These are phyloP conservation scores for Pyralis farinalis DNA, from an alignment of 2,888 invertebrate genomes.

Conservation along the genomic window DNA sequence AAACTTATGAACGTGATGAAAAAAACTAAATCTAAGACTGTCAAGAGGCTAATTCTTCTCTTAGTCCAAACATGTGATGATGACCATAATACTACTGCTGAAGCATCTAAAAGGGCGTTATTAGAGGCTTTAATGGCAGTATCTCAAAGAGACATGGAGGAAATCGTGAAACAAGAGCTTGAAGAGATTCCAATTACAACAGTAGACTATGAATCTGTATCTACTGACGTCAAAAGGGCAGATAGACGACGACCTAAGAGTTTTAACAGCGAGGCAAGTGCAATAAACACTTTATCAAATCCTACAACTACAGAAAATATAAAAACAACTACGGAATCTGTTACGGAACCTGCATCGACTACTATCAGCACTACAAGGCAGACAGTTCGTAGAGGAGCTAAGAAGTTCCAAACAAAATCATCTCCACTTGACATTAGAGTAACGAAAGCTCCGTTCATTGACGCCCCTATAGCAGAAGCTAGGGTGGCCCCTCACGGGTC, in stretches of 20 bases:
- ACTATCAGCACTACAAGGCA: constrained; percentile 47
- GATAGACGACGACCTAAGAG: constrained; percentile 53
- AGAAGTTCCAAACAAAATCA: constrained; percentile 49
- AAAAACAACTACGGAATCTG: constrained; percentile 36
- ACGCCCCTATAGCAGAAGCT: constrained; percentile 63
- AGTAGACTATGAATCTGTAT: constrained; percentile 34
- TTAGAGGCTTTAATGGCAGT: constrained; percentile 86
- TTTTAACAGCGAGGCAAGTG: constrained; percentile 54
- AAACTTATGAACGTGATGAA: constrained; percentile 91
- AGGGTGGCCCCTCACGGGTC: constrained; percentile 43
- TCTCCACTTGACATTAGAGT: constrained; percentile 41
- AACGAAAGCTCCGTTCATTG: constrained; percentile 40
- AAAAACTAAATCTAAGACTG: constrained; percentile 88
- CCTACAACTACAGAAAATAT: constrained; percentile 46
- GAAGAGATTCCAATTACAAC: constrained; percentile 38
- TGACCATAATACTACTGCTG: constrained; percentile 85
- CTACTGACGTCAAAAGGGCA: constrained; percentile 45
- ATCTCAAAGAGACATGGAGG: constrained; percentile 78
- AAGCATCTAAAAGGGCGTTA: constrained; percentile 85
- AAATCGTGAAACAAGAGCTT: constrained; percentile 61
- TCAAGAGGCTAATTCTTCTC: constrained; percentile 86
- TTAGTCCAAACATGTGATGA: constrained; percentile 90
- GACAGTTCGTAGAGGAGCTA: constrained; percentile 55
- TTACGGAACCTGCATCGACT: constrained; percentile 45
- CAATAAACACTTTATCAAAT: constrained; percentile 61